Evolutionary conservation across 2,888 invertebrate genomes (phyloP).

Genomic region (Corbicula japonica): DNA sequence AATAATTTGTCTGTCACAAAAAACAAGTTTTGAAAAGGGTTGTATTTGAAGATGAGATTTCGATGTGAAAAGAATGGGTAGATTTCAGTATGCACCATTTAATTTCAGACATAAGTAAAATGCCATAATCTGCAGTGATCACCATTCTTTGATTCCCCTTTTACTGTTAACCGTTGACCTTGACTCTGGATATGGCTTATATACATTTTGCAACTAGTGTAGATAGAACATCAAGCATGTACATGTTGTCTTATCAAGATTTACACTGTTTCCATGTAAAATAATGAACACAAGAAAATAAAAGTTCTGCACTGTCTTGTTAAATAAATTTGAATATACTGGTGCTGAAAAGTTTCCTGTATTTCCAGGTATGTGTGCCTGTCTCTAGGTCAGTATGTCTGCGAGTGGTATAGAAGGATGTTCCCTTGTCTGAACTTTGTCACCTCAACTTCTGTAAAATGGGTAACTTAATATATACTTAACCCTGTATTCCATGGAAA

Average conservation of each 20-base stretch:
- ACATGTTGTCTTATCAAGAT: neutral
- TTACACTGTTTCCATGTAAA: neutral
- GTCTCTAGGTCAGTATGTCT: constrained; percentile 48
- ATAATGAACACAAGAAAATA: neutral
- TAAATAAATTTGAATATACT: neutral
- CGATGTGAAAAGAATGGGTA: neutral
- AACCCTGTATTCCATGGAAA: neutral
- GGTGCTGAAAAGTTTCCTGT: neutral
- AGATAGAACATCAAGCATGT: neutral
- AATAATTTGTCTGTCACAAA: too few relatives aligned
- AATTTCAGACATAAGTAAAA: neutral
- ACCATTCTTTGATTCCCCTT: too few relatives aligned
- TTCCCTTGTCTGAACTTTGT: constrained; percentile 30
- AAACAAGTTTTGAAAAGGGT: too few relatives aligned
- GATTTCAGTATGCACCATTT: neutral
- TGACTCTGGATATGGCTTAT: neutral
- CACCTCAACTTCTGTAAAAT: constrained; percentile 46
- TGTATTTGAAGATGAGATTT: neutral
- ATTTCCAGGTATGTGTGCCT: constrained; percentile 54
- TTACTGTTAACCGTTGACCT: too few relatives aligned
- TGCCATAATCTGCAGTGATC: too few relatives aligned
- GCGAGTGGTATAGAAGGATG: constrained; percentile 51
- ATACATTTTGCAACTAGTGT: neutral
- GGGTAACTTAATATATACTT: constrained; percentile 39
- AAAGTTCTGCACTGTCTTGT: neutral